Evolutionary conservation across 2,888 invertebrate genomes (phyloP), one percentile per base, ranked within the genome.

Genomic region (Priocnemis perturbator): DNA sequence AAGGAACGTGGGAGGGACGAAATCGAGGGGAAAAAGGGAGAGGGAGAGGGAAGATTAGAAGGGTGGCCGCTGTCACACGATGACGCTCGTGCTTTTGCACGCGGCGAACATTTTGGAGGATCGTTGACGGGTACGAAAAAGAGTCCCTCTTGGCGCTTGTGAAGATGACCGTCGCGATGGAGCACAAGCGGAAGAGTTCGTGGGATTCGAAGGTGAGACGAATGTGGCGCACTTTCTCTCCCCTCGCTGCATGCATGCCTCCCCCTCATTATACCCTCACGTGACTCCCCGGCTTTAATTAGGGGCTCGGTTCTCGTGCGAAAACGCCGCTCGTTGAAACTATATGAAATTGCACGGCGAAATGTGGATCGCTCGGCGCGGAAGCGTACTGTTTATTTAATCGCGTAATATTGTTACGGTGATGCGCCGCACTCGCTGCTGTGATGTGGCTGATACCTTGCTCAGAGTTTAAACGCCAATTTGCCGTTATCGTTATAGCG

Each of bases 181-280:
- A 91, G 73, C 90, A 90, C 82, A 90, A 90, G 76, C 89, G 91
- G 81, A 91, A 91, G 85, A 90, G 89, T 69, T 91, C 91, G 75
- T 91, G 91, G 91, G 91, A 91, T 78, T 91, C 91, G 50, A 91
- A 91, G 90, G 91, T 91, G 84, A 88, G 53, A 68, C 68, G 66
- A 63, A 80, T 74, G 65, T 76, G 71, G 76, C 76, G 67, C 78
- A 74, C 77, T 79, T 79, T 79, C 76, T 73, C 76, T 61, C 56
- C 45, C 62, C 52, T 71, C 63, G 60, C 3, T 56, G 23, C 62
- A 17, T 60, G 58, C 59, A 45, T 17, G 55, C 23, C 62, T 62
- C 61, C 76, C 73, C 37, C 55, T 73, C 60, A 53, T 69, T 62
- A 64, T 74, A 14, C 52, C 47, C 59, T 61, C 67, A 45, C 58